Base-by-base conservation (phyloP, 2,797 vertebrate species). In the Acanthornis magna region DNA sequence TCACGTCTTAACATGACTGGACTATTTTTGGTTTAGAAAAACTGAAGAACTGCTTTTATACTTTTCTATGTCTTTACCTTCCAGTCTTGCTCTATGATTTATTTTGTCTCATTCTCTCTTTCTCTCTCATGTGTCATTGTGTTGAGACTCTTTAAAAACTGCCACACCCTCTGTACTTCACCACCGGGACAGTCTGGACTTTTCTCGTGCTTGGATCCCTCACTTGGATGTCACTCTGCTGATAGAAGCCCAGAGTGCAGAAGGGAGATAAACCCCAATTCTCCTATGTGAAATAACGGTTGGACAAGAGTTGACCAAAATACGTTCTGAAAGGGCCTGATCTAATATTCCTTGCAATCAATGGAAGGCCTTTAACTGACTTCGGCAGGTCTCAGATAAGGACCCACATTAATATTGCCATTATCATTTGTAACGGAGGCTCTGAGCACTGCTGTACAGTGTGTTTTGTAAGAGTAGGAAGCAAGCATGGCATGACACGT, bases 1-100 rank as follows among this genome's bases (percentile, higher is more conserved):
- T 98, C 98, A 98, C 21, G 97, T 97, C 96, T 85, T 86, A 89
- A 98, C 97, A 97, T 73, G 97, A 98, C 87, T 53, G 63, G 88
- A 84, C 94, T 96, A 90, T 87, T 96, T 97, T 96, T 96, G 91
- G 70, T 81, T 54, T 72, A 93, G 94, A 91, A 88, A 94, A 85
- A 86, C 29, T 25, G 38, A 89, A 90, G 86, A 93, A 75, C 54
- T 79, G 63, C 15, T 77, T 91, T 95, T 90, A 40, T 84, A 53
- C 40, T 86, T 86, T 78, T 84, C 79, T 61, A 63, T 19, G 13
- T 77, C 82, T 85, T 91, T 87, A n/a, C 71, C 85, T 94, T 75
- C 60, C 85, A 91, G 84, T 85, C 82, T 95, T 60, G 36, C 45
- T 84, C 81, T 77, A 85, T 95, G 91, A 96, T 97, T 97, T 97